Evolutionary conservation across 2,888 invertebrate genomes (phyloP).

Genomic region (Pteria penguin): DNA sequence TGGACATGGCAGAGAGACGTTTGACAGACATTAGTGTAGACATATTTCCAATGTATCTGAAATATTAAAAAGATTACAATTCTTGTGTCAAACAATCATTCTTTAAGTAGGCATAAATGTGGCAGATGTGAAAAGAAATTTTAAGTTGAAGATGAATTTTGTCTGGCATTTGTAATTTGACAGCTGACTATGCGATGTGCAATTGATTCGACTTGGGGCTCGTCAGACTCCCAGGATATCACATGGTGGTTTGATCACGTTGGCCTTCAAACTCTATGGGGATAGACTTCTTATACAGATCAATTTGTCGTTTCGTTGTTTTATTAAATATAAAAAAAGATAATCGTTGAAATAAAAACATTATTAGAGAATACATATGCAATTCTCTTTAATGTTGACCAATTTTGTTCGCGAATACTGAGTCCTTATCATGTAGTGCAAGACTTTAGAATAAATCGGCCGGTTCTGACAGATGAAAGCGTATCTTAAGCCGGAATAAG

Average conservation of each 20-base stretch:
- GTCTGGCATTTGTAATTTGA: not conserved
- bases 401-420: no score
- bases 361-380: no score
- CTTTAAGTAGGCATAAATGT: not conserved
- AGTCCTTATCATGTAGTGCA: not conserved
- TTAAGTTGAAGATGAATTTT: not conserved
- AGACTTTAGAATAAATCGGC: not conserved
- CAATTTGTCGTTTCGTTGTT: no score
- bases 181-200: not conserved
- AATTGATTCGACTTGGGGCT: conserved; percentile 3
- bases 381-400: no score
- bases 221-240: not conserved
- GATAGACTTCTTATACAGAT: no score
- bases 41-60: not conserved
- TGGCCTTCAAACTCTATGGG: no score
- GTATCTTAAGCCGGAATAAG: not conserved
- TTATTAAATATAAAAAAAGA: no score
- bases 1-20: not conserved
- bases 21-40: not conserved
- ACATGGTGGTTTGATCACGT: no score
- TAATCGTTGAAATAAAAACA: no score
- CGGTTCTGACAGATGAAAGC: not conserved
- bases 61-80: conserved; percentile 9
- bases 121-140: not conserved
- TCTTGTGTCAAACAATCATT: not conserved